These are phyloP conservation scores for Camptogramma bilineatum DNA, from an alignment of 2,888 invertebrate genomes.

Conservation along the genomic window DNA sequence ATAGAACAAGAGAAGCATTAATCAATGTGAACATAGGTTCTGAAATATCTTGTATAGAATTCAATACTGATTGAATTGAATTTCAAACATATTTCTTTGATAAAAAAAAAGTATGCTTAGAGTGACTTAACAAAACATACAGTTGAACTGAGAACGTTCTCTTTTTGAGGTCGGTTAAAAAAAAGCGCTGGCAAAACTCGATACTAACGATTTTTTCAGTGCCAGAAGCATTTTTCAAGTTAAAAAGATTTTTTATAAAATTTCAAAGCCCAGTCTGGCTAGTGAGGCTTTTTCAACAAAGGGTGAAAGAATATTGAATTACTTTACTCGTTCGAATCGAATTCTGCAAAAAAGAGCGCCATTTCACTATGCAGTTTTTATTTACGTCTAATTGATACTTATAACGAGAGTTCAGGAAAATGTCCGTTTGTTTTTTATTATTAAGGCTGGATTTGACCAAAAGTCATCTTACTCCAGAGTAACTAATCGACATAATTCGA, in stretches of 20 bases:
- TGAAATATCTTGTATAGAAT: background rate
- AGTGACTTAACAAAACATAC: background rate
- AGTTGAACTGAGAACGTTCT: too few species aligned
- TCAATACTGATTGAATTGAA: background rate
- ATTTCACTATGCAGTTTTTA: conserved; percentile 11
- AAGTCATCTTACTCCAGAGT: too few species aligned
- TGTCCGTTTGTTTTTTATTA: background rate
- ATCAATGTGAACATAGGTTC: background rate
- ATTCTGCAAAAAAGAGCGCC: conserved; percentile 8
- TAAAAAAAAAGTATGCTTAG: too few species aligned
- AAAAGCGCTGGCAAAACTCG: too few species aligned
- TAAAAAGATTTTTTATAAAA: conserved; percentile 10
- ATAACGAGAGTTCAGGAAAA: background rate
- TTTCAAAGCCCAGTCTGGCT: conserved; percentile 11
- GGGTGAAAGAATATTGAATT: conserved; percentile 29
- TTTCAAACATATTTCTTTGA: background rate
- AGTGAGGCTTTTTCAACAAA: conserved; percentile 23
- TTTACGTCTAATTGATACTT: conserved; percentile 1
- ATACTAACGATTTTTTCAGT: conserved; percentile 10
- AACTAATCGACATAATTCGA: too few species aligned
- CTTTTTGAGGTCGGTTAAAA: too few species aligned
- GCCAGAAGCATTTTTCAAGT: background rate
- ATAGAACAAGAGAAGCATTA: background rate
- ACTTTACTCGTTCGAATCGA: conserved; percentile 17
- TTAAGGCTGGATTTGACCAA: background rate